A percentile compares a stretch with the other conserved stretches of the same genome.
phyloP scores from a whole-genome alignment of 2,797 vertebrate genomes.

The Propithecus deckenii region DNA sequence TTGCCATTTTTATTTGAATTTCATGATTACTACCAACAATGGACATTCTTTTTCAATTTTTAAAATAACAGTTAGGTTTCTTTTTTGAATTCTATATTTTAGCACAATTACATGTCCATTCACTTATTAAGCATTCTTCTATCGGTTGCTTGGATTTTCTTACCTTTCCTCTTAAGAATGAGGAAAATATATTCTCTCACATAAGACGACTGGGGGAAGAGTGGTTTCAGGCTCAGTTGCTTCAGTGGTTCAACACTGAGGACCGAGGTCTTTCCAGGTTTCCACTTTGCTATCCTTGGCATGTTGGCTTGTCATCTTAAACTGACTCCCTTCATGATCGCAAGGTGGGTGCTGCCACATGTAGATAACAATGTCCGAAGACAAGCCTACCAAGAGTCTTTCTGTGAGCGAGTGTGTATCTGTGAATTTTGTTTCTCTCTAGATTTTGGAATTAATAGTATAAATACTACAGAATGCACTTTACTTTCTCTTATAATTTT shows the following conservation, averaged over 20 bases:
- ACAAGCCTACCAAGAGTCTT: not conserved
- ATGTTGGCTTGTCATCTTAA: not conserved
- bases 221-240: not conserved
- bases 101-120: not conserved
- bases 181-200: not conserved
- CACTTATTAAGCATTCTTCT: not conserved
- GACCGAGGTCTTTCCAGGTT: not conserved
- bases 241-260: not conserved
- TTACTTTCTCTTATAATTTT: not conserved
- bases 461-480: not conserved
- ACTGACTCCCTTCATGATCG: not conserved
- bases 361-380: not conserved
- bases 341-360: not conserved
- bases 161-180: not conserved
- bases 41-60: not conserved
- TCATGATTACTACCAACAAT: not conserved
- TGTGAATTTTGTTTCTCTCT: not conserved
- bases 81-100: not conserved
- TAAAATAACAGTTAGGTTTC: not conserved
- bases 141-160: not conserved
- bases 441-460: not conserved
- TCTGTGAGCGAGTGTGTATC: not conserved
- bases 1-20: constrained; percentile 3
- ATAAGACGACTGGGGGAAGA: not conserved
- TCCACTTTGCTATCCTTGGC: not conserved